Evolutionary conservation across 2,888 invertebrate species (phyloP).

Genomic region (Hecatera dysodea): DNA sequence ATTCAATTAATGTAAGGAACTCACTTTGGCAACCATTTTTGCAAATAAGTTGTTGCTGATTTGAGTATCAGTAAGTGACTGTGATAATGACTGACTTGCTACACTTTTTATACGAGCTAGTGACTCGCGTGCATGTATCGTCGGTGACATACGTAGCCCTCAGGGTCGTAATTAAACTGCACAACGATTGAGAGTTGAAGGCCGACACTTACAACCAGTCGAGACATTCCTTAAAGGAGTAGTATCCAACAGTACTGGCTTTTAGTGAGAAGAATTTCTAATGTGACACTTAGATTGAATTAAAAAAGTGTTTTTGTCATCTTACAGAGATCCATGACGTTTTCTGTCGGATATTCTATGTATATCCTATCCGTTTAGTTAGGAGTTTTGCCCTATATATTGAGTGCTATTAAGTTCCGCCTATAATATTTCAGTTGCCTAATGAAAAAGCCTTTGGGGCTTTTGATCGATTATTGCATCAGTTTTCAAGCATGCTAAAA

Average conservation of each 20-base stretch:
- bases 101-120: slow-evolving; percentile 81
- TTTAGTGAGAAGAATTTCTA: no score
- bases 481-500: slow-evolving; percentile 66
- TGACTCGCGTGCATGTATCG: slow-evolving; percentile 63
- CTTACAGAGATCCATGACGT: no score
- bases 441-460: neutral
- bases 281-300: no score
- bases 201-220: no score
- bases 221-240: no score
- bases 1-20: slow-evolving; percentile 22
- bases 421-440: no score
- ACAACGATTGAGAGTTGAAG: slow-evolving; percentile 61
- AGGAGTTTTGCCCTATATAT: neutral
- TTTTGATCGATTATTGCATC: neutral
- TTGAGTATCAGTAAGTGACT: slow-evolving; percentile 77
- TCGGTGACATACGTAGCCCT: slow-evolving; percentile 40
- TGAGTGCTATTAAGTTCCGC: neutral
- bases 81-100: slow-evolving; percentile 70
- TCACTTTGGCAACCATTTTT: slow-evolving; percentile 83
- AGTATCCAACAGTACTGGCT: no score
- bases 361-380: no score
- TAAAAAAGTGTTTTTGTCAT: no score
- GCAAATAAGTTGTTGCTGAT: slow-evolving; percentile 71
- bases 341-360: no score
- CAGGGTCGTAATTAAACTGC: slow-evolving; percentile 27